Evolutionary conservation across 2,797 vertebrate species (phyloP).

Genomic region (Galago senegalensis): DNA sequence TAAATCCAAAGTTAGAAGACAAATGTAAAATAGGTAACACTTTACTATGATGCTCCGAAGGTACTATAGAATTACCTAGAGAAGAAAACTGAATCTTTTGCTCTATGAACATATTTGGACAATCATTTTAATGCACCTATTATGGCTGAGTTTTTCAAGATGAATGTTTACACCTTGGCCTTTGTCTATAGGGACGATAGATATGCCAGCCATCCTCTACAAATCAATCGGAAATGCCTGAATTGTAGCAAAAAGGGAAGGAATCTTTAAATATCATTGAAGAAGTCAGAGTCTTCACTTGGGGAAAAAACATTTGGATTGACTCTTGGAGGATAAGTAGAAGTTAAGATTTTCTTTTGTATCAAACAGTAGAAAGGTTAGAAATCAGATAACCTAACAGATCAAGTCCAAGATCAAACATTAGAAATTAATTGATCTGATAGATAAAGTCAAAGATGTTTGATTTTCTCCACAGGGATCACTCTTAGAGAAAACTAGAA

Average conservation of each 20-base stretch:
- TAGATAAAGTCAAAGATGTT: background rate
- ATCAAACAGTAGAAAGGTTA: constrained; percentile 48
- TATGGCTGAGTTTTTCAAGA: constrained; percentile 51
- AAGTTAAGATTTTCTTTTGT: constrained; percentile 53
- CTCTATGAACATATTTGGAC: constrained; percentile 68
- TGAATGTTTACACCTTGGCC: constrained; percentile 62
- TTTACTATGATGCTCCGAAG: constrained; percentile 67
- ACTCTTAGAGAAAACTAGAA: constrained; percentile 17
- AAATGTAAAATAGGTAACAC: constrained; percentile 74
- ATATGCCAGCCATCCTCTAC: constrained; percentile 7
- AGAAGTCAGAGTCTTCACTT: constrained; percentile 27
- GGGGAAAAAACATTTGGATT: background rate
- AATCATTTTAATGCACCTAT: constrained; percentile 62
- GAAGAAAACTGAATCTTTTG: constrained; percentile 26
- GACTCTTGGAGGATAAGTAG: background rate
- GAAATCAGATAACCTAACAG: constrained; percentile 42
- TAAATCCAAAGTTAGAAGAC: constrained; percentile 72
- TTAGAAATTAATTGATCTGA: constrained; percentile 43
- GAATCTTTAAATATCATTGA: constrained; percentile 9
- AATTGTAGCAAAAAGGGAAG: background rate
- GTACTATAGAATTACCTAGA: constrained; percentile 62
- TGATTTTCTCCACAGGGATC: constrained; percentile 39
- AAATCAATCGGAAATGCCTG: constrained; percentile 26
- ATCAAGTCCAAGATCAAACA: constrained; percentile 53
- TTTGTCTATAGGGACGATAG: constrained; percentile 51